Percentiles rank a stretch among this genome's conserved stretches.
These are phyloP conservation scores for Trichogramma dendrolimi DNA, from an alignment of 2,888 invertebrate species.

Conservation along the genomic window DNA sequence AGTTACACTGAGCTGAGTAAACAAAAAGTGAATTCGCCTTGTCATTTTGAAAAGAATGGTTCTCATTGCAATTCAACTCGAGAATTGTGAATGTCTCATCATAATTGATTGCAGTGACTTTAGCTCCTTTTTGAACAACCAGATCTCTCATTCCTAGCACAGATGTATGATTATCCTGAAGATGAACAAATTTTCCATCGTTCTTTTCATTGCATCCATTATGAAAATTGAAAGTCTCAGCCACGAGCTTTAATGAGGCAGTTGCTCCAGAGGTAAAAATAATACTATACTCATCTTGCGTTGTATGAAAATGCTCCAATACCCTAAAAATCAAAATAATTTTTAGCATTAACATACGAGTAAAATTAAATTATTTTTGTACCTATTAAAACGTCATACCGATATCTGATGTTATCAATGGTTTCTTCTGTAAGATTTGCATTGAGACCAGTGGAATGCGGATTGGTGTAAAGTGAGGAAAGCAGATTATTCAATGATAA, in stretches of 20 bases:
- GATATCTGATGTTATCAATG: constrained; percentile 74
- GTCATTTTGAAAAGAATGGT: background rate
- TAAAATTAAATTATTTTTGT: constrained; percentile 4
- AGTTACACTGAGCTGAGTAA: constrained; percentile 92
- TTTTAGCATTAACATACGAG: background rate
- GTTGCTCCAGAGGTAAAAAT: constrained; percentile 96
- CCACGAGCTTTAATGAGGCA: constrained; percentile 75
- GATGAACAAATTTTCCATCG: constrained; percentile 69
- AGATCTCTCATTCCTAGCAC: constrained; percentile 87
- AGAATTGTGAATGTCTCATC: constrained; percentile 56
- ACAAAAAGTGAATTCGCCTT: constrained; percentile 65
- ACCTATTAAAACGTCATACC: constrained; percentile 7
- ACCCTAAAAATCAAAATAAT: constrained; percentile 57
- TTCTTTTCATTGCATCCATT: constrained; percentile 17
- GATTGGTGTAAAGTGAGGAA: constrained; percentile 80
- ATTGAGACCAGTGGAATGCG: constrained; percentile 71
- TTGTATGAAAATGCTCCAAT: constrained; percentile 80
- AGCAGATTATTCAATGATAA: constrained; percentile 63
- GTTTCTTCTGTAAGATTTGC: constrained; percentile 78
- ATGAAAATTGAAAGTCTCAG: constrained; percentile 72
- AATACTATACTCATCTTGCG: constrained; percentile 73
- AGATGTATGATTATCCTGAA: constrained; percentile 92
- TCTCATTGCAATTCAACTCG: constrained; percentile 39
- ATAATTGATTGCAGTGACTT: constrained; percentile 59
- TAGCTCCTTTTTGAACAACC: constrained; percentile 57